phyloP scores from a whole-genome alignment of 2,888 invertebrate species.

The Cryptophagus acutangulus region DNA sequence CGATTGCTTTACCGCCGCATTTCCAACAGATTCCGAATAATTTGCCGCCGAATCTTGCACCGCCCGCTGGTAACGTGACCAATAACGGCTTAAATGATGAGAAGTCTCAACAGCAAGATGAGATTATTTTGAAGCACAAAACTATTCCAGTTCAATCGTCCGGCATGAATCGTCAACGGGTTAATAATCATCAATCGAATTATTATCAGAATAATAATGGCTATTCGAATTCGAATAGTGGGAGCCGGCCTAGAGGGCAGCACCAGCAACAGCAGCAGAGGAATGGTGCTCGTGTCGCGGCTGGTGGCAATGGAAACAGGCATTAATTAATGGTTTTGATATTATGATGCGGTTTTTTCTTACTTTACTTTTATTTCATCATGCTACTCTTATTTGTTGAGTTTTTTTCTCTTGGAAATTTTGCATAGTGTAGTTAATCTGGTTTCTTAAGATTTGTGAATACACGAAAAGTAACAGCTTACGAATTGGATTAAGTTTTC shows the following conservation, averaged over 20 bases:
- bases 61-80: slow-evolving; percentile 1
- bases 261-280: slow-evolving; percentile 29
- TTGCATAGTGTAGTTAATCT: too few relatives aligned
- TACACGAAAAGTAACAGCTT: too few relatives aligned
- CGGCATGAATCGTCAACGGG: slow-evolving; percentile 16
- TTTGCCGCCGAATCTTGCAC: slow-evolving; percentile 32
- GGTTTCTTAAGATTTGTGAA: too few relatives aligned
- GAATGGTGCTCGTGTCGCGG: slow-evolving; percentile 34
- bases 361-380: too few relatives aligned
- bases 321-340: too few relatives aligned
- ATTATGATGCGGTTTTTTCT: too few relatives aligned
- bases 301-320: slow-evolving; percentile 25
- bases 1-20: slow-evolving; percentile 55
- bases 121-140: slow-evolving; percentile 1
- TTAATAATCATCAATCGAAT: slow-evolving; percentile 37
- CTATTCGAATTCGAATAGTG: slow-evolving; percentile 32
- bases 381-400: too few relatives aligned
- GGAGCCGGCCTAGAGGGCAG: slow-evolving; percentile 37
- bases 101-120: slow-evolving; percentile 38
- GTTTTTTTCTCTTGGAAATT: too few relatives aligned
- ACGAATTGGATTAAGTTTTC: too few relatives aligned
- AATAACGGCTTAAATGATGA: slow-evolving; percentile 30
- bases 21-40: slow-evolving; percentile 32
- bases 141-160: not conserved
- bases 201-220: slow-evolving; percentile 44